Base-by-base conservation (phyloP, 37 sponge, comb jelly and placozoan genomes). In the Corticium candelabrum region DNA sequence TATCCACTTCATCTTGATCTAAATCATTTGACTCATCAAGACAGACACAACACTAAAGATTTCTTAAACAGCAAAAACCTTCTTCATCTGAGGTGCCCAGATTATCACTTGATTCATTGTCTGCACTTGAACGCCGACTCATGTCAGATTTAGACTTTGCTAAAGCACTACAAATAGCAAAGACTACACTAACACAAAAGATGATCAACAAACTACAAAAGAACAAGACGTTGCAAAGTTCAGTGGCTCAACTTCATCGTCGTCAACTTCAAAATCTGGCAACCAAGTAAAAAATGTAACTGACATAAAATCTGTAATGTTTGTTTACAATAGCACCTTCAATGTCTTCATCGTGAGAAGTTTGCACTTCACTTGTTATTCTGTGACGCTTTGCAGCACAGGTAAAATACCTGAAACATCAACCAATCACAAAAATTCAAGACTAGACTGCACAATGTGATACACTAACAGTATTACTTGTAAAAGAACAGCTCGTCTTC, bases 401-500 rank as follows among this genome's bases (percentile, higher is more conserved):
- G n/a, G n/a, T n/a, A n/a, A n/a, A n/a, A n/a, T n/a, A n/a, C n/a
- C n/a, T n/a, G n/a, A n/a, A n/a, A n/a, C n/a, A n/a, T n/a, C n/a
- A n/a, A n/a, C n/a, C n/a, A n/a, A n/a, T n/a, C n/a, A n/a, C n/a
- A n/a, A n/a, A n/a, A n/a, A n/a, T n/a, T n/a, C n/a, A n/a, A n/a
- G n/a, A n/a, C n/a, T 29, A 34, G 4, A 3, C 2, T 79, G 39
- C 15, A 76, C 74, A 69, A 50, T 11, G 21, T 50, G 62, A 50
- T n/a, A n/a, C n/a, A n/a, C n/a, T n/a, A n/a, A n/a, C n/a, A n/a
- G 79, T 68, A 78, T 21, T 78, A 96, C 87, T 85, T 87, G 86
- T 93, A 86, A 73, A 93, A 89, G 84, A 93, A 96, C 35, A 80
- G 70, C 37, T 93, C 91, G 38, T 96, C 93, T 37, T 84, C 87